Conservation (phyloP, 2,888 invertebrate species). For the Erebia palarica region DNA sequence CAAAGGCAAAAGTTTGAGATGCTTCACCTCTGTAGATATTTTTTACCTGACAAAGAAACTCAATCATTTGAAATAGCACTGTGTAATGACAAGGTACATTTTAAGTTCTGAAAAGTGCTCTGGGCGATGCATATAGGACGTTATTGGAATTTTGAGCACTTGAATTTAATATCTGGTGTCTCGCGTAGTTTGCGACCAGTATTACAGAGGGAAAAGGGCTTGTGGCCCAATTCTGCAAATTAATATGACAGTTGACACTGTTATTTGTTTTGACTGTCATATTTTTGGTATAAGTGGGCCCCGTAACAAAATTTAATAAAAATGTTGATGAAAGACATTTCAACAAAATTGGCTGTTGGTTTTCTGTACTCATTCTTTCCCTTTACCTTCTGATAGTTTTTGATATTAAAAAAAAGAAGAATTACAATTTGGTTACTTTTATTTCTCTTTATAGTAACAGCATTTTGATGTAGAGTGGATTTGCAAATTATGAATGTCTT, state of each 20-base stretch:
- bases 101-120: no score
- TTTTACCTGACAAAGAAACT: no score
- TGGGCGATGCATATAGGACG: background rate
- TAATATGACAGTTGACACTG: constrained; percentile 44
- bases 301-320: constrained; percentile 43
- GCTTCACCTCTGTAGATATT: no score
- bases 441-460: background rate
- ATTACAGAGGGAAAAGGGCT: constrained; percentile 73
- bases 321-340: constrained; percentile 29
- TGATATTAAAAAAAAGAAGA: no score
- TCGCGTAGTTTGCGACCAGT: constrained; percentile 40
- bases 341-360: constrained; percentile 71
- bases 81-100: no score
- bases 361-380: constrained; percentile 76
- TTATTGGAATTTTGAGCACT: background rate
- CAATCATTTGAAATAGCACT: no score
- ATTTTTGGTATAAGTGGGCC: constrained; percentile 52
- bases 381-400: constrained; percentile 75
- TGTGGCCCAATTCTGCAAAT: constrained; percentile 52
- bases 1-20: no score
- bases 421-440: background rate
- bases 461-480: no score
- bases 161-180: background rate
- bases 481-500: no score
- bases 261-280: constrained; percentile 45